phyloP scores from a whole-genome alignment of 64 coral and sea anemone species.

The Exaiptasia diaphana region DNA sequence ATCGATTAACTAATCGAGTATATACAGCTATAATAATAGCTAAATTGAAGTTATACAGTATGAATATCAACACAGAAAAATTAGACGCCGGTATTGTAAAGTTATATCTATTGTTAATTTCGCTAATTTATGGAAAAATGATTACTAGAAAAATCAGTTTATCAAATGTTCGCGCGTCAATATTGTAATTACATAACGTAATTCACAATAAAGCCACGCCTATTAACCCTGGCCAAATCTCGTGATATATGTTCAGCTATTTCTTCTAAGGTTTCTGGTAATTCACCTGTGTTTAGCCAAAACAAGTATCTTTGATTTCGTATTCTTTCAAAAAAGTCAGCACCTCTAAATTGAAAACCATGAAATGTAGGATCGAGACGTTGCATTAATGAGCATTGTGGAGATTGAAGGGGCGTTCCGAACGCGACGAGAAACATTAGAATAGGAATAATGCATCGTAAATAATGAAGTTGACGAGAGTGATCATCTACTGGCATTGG shows the following conservation, averaged over 20 bases:
- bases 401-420: neutral
- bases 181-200: no score
- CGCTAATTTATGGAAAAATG: no score
- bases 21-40: no score
- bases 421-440: neutral
- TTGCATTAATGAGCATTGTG: neutral
- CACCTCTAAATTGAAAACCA: neutral
- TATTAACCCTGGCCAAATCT: neutral
- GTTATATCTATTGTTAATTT: no score
- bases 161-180: no score
- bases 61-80: conserved; percentile 2
- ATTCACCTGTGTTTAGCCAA: neutral
- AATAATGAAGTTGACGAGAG: neutral
- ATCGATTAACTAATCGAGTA: no score
- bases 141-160: no score
- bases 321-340: neutral
- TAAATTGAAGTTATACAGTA: no score
- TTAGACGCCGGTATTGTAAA: no score
- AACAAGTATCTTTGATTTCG: neutral
- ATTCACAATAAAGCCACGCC: no score
- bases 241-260: neutral
- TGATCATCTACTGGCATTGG: no score
- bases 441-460: neutral
- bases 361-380: neutral
- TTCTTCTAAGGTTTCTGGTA: neutral